Base-by-base conservation (phyloP, 2,797 vertebrate species). In the Bovichtus diacanthus region DNA sequence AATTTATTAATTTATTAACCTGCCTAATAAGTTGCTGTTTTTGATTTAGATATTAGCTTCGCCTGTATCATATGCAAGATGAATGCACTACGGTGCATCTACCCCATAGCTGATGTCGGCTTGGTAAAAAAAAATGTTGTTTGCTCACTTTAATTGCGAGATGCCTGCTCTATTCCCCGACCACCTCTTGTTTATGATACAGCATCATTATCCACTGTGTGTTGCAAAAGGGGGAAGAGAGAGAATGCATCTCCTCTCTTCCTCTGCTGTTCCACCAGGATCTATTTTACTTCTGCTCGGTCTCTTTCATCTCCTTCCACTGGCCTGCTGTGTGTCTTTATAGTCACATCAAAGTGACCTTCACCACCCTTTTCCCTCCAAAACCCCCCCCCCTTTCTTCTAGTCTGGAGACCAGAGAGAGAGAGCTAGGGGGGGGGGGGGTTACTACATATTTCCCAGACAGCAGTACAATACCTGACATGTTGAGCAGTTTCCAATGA, bases 281-380 rank as follows among this genome's bases (percentile, higher is more conserved):
- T 85, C 83, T 81, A 82, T 88, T 90, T 88, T 84, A 82, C 87
- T 84, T 78, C 74, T 74, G 70, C 84, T 84, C 69, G 0, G 51
- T 65, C 83, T 62, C 90, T 91, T 93, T 93, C 90, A 93, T 93
- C 88, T 91, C 61, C 27, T 80, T 91, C 87, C 88, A 83, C 87
- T 58, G 89, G 78, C 88, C 86, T 80, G 84, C 89, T 89, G 88
- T 80, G 88, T 47, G 84, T 86, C 92, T 92, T 91, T 93, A 92
- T 85, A 91, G 90, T 82, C 90, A 90, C 92, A 92, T 93, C 90
- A 93, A 93, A 93, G 91, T 92, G 90, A 92, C 92, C 91, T 92
- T 90, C 75, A 70, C 71, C 86, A 87, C 86, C 81, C 87, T 1
- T 65, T 53, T 76, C 77, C 80, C 84, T 82, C 78, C 74, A 46